These are phyloP conservation scores for Toxotes lorentzi DNA, from an alignment of 2,797 vertebrate species.

Conservation along the genomic window DNA sequence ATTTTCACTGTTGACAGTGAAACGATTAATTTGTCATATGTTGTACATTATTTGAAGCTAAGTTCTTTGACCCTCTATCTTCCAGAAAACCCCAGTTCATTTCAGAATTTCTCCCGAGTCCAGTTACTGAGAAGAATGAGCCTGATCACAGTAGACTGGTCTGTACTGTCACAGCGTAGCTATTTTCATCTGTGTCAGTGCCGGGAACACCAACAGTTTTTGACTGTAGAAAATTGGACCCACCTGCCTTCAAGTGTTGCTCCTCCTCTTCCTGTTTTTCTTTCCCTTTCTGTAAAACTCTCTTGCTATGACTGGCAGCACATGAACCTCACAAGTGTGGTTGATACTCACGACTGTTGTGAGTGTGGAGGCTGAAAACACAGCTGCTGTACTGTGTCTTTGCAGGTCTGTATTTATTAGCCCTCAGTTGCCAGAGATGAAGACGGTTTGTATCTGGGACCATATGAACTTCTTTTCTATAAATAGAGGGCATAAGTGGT, in stretches of 20 bases:
- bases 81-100: neutral
- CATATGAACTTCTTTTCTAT: neutral
- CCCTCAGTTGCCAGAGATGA: neutral
- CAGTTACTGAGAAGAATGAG: neutral
- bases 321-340: slow-evolving; percentile 11
- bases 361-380: slow-evolving; percentile 15
- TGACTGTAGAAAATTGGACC: slow-evolving; percentile 35
- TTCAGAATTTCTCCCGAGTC: slow-evolving; percentile 3
- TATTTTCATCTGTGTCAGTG: slow-evolving; percentile 43
- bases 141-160: neutral
- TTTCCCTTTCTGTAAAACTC: slow-evolving; percentile 44
- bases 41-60: neutral
- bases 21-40: neutral
- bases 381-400: slow-evolving; percentile 4
- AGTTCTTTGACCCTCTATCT: neutral
- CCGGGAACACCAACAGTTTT: slow-evolving; percentile 23
- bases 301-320: slow-evolving; percentile 26
- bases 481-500: neutral
- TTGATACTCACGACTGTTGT: slow-evolving; percentile 6
- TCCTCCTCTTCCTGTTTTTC: slow-evolving; percentile 66
- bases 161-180: neutral
- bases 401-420: neutral
- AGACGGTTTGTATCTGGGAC: neutral
- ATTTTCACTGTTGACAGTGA: neutral
- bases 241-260: slow-evolving; percentile 20